phyloP scores from a whole-genome alignment of 1,140 invertebrate genomes.

The Temnothorax curvispinosus region DNA sequence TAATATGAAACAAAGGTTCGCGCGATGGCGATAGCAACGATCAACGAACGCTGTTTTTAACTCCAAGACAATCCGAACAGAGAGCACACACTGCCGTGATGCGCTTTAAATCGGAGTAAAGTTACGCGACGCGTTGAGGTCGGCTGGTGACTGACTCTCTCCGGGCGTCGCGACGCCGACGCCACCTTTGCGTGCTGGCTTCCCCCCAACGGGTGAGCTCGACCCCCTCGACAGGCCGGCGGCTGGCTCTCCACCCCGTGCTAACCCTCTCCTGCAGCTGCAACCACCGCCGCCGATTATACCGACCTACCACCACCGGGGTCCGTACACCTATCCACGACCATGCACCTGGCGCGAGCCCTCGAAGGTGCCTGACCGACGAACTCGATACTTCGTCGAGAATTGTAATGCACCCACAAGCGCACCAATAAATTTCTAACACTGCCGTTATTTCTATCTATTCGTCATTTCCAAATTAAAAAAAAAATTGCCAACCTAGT shows the following conservation, averaged over 20 bases:
- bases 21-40: not conserved
- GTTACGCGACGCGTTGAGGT: slow-evolving; percentile 80
- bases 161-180: slow-evolving; percentile 84
- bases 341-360: slow-evolving; percentile 61
- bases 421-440: not conserved
- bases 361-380: slow-evolving; percentile 71
- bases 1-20: not conserved
- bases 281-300: slow-evolving; percentile 49
- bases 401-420: not conserved
- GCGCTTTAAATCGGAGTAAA: slow-evolving; percentile 49
- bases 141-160: slow-evolving; percentile 83
- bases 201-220: slow-evolving; percentile 60
- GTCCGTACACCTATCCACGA: slow-evolving; percentile 33
- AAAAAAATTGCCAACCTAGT: not conserved
- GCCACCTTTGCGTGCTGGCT: slow-evolving; percentile 80
- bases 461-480: not conserved
- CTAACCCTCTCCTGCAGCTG: slow-evolving; percentile 35
- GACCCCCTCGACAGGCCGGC: slow-evolving; percentile 54
- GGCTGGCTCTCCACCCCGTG: slow-evolving; percentile 25
- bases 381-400: slow-evolving; percentile 46
- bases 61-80: not conserved
- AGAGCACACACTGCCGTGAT: not conserved
- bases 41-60: not conserved
- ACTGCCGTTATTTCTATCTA: too few species aligned
- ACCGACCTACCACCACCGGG: slow-evolving; percentile 38